Conservation (phyloP, 2,888 invertebrate genomes). For the Campoletis raptor region DNA sequence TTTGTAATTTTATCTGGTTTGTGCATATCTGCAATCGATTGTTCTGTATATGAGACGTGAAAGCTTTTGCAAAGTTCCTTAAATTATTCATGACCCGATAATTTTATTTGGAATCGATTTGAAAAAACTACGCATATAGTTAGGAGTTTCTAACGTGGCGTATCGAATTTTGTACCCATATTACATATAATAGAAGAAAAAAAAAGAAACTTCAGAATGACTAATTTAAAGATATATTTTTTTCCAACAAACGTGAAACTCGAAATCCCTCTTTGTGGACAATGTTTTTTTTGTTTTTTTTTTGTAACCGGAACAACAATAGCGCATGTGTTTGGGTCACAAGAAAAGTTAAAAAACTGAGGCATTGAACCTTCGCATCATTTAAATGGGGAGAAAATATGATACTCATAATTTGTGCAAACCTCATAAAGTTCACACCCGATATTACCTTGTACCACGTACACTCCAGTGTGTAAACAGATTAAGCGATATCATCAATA, state of each 20-base stretch:
- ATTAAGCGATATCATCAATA: conserved; percentile 50
- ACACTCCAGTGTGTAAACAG: conserved; percentile 39
- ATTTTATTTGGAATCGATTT: conserved; percentile 45
- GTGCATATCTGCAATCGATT: neutral
- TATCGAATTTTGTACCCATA: neutral
- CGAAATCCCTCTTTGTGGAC: neutral
- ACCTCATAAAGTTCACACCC: neutral
- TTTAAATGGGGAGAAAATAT: neutral
- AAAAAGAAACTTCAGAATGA: neutral
- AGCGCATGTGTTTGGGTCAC: neutral
- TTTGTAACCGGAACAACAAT: neutral
- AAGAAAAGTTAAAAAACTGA: neutral
- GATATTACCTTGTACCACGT: neutral
- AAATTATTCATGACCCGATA: conserved; percentile 79
- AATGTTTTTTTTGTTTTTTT: neutral
- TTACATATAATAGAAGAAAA: neutral
- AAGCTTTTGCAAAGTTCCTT: conserved; percentile 77
- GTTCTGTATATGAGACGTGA: conserved; percentile 75
- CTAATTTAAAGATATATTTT: neutral
- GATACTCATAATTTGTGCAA: neutral
- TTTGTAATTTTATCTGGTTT: conserved; percentile 76
- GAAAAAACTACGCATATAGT: neutral
- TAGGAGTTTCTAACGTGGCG: neutral
- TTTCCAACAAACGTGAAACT: neutral
- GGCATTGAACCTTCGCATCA: neutral